A percentile compares a stretch with the other conserved stretches of the same genome.
These are phyloP conservation scores for Sander vitreus DNA, from an alignment of 2,113 vertebrate genomes.

Conservation along the genomic window DNA sequence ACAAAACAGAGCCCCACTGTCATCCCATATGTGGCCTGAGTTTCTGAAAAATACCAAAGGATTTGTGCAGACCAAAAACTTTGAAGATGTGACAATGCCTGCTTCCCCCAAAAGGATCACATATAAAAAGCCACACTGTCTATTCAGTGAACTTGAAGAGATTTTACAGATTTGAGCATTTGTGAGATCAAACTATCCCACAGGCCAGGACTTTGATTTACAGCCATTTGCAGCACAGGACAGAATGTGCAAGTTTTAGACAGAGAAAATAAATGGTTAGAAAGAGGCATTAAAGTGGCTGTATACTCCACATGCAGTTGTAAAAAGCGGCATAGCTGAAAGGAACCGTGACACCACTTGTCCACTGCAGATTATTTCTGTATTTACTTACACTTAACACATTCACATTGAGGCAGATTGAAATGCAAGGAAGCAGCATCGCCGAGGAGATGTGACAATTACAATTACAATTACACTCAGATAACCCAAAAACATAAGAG, in stretches of 20 bases:
- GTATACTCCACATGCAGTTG: neutral
- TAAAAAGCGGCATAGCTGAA: neutral
- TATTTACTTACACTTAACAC: slow-evolving; percentile 1
- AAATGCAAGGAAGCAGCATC: neutral
- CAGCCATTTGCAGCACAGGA: neutral
- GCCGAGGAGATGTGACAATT: neutral
- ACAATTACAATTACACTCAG: neutral
- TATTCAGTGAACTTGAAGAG: slow-evolving; percentile 12
- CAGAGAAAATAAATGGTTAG: neutral
- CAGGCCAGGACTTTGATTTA: neutral
- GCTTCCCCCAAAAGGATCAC: neutral
- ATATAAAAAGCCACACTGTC: neutral
- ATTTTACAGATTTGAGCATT: neutral
- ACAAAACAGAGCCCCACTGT: slow-evolving; percentile 20
- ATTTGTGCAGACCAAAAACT: neutral
- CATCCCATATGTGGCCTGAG: neutral
- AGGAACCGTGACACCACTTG: neutral
- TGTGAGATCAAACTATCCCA: neutral
- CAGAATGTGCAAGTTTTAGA: neutral
- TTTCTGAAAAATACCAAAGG: slow-evolving; percentile 1
- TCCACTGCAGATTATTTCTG: neutral
- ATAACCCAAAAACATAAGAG: neutral
- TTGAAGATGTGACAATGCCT: neutral
- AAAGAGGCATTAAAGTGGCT: neutral
- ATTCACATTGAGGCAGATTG: neutral